These are phyloP conservation scores for Zenarchopterus dispar DNA, from an alignment of 2,797 vertebrate genomes.

Conservation along the genomic window DNA sequence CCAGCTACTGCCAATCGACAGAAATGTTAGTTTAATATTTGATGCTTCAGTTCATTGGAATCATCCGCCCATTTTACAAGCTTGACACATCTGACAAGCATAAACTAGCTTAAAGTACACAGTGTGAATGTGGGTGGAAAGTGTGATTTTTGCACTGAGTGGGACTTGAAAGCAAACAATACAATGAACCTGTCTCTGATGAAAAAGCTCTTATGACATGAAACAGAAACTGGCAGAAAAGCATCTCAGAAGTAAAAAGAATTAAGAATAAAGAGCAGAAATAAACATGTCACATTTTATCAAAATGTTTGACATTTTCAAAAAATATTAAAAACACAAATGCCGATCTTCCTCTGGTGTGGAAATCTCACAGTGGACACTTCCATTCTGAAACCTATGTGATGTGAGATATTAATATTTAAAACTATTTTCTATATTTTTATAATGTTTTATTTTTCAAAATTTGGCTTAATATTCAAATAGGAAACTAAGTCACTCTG, in stretches of 20 bases:
- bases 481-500: too few relatives aligned
- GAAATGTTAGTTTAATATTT: conserved; percentile 28
- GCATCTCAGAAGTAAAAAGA: not conserved
- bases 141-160: not conserved
- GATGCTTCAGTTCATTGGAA: not conserved
- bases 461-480: too few relatives aligned
- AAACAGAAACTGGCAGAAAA: not conserved
- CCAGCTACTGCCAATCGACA: not conserved
- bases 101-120: conserved; percentile 3
- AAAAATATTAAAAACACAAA: not conserved
- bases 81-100: not conserved
- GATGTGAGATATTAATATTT: too few relatives aligned
- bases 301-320: not conserved
- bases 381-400: too few relatives aligned
- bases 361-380: not conserved
- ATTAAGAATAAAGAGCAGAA: not conserved
- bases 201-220: not conserved
- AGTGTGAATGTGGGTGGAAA: not conserved
- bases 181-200: not conserved
- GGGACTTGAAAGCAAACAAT: not conserved
- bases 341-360: not conserved
- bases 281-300: not conserved
- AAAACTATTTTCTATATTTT: too few relatives aligned
- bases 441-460: too few relatives aligned
- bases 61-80: conserved; percentile 30